Base-by-base conservation (phyloP, 2,113 vertebrate species). In the Mesocricetus auratus region DNA sequence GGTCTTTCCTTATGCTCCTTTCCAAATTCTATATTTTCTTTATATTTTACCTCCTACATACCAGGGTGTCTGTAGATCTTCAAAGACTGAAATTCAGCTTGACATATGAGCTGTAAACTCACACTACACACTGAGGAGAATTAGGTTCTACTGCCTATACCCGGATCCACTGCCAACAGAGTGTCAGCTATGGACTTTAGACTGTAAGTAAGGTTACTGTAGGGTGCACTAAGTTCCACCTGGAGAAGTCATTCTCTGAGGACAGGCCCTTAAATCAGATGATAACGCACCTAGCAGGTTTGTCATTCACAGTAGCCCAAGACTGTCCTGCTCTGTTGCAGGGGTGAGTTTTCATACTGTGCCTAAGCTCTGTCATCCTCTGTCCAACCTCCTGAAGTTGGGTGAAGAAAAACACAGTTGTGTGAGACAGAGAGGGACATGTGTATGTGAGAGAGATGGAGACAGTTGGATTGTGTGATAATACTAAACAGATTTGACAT, bases 331-430 rank as follows among this genome's bases (percentile, higher is more conserved):
- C 58, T 9, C 82, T 29, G 69, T 3, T 3, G 39, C 24, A 58
- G n/a, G 1, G 10, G 5, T 73, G 22, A 62, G 86, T 95, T 24
- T 91, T n/a, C 33, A 66, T 4, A 1, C 47, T 47, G 33, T 36
- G 60, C 4, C 0, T 62, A 36, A 53, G 56, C 8, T 50, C 50
- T 91, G 60, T 58, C 15, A 86, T 1, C 3, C 36, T 60, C 39
- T 92, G 42, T 17, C 3, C 53, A 93, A 83, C 94, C 53, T 93
- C 81, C 86, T 91, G 31, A 88, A 87, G n/a, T 92, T 69, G 19
- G 21, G 45, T 81, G 17, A 89, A 11, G 39, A 16, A 77, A 89
- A 31, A 73, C 47, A 19, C 10, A 53, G 5, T 58, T 64, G 19
- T 36, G 0, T 89, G 78, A 91, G 60, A 91, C 50, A 89, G 74